These are phyloP conservation scores for Drosophila borborema DNA, from an alignment of 2,888 invertebrate genomes.

Conservation along the genomic window DNA sequence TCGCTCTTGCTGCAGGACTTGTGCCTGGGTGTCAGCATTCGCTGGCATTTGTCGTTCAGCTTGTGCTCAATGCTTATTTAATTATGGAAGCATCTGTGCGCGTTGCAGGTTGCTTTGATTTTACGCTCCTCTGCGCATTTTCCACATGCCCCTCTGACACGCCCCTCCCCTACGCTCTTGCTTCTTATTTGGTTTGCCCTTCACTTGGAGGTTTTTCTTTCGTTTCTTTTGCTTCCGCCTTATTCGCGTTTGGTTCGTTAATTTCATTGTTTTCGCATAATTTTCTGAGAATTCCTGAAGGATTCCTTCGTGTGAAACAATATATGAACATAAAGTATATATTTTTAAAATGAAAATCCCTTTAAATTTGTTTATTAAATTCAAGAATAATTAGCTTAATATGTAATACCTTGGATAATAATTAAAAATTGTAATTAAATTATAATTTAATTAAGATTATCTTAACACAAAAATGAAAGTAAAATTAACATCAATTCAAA, in stretches of 20 bases:
- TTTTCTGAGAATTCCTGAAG: constrained; percentile 43
- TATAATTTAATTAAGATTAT: neutral
- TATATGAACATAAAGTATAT: neutral
- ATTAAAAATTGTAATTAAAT: neutral
- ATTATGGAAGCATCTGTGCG: constrained; percentile 81
- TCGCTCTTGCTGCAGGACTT: constrained; percentile 42
- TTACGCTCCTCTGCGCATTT: constrained; percentile 77
- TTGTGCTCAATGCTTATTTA: constrained; percentile 74
- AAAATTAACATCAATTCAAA: too few species aligned
- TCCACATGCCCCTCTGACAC: constrained; percentile 23
- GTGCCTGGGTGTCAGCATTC: constrained; percentile 48
- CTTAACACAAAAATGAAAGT: neutral
- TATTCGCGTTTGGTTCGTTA: constrained; percentile 78
- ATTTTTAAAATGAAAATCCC: neutral
- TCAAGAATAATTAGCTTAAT: neutral
- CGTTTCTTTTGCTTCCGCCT: constrained; percentile 37
- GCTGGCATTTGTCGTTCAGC: constrained; percentile 3
- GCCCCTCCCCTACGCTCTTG: neutral
- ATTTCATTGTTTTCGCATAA: constrained; percentile 80
- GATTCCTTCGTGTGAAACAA: constrained; percentile 35
- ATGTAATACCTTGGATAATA: neutral
- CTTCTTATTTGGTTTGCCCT: constrained; percentile 41
- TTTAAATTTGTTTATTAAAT: constrained; percentile 3
- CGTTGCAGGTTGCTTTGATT: constrained; percentile 80
- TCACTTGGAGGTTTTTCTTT: constrained; percentile 14